Base-by-base conservation (phyloP, 1,140 invertebrate species). In the Achroia grisella region DNA sequence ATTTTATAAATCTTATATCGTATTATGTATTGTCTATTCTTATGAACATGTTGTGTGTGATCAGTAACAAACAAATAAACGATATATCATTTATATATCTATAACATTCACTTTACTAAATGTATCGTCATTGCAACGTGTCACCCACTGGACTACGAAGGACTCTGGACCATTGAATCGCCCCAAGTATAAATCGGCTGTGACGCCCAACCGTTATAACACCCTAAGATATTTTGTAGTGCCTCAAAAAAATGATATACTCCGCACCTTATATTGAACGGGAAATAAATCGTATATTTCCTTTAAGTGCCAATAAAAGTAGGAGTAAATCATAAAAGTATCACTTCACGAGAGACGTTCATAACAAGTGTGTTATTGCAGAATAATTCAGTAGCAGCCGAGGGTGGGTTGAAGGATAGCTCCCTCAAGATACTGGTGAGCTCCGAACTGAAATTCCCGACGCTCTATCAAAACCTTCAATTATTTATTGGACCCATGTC, bases 221-320 rank as follows among this genome's bases (percentile, higher is more conserved):
- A 47, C 59, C 68, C 62, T 68, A 41, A 60, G 62, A 69, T 60
- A 71, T 62, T 73, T 59, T 48, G 63, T 59, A 60, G 60, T 54
- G 61, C 71, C 61, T 69, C 55, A 45, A 69, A 74, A 72, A 83
- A 80, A 78, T 80, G 76, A 78, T 83, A 81, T 71, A 77, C 71
- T 73, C 64, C 56, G 52, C 64, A 73, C 70, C 72, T 76, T 76
- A 80, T 81, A 84, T 84, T 79, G 73, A 78, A 79, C 73, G 62
- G 64, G 58, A 70, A 79, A 84, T 81, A 84, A 82, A 84, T 84
- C 76, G 74, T 77, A 76, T 80, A 84, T 75, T 80, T 77, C 71
- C 72, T 78, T 74, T 84, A 84, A 84, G 80, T 80, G 80, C 80
- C 80, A 84, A 84, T 84, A 84, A 84, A 84, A 84, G 71, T 84